Evolutionary conservation across 2,888 invertebrate species (phyloP).

Genomic region (Megalurothrips usitatus): DNA sequence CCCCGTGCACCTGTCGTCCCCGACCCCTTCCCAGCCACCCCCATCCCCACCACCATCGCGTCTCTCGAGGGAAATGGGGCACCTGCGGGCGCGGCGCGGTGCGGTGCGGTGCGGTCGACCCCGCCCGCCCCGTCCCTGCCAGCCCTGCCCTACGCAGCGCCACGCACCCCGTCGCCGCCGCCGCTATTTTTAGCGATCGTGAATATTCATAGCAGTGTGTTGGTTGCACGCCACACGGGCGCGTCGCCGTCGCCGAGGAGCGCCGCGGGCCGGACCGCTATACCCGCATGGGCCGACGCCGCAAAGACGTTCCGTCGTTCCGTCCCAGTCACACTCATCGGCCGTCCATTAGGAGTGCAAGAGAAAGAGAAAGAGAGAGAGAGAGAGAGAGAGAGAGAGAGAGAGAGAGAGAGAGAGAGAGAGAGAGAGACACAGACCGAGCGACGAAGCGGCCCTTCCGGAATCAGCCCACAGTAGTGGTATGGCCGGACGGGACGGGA

Average conservation of each 20-base stretch:
- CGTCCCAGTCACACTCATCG: no score
- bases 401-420: no score
- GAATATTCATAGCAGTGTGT: constrained; percentile 19
- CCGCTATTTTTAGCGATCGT: constrained; percentile 17
- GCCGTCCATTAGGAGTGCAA: not conserved
- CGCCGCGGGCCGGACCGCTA: not conserved
- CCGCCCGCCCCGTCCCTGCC: not conserved
- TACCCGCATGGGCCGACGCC: not conserved
- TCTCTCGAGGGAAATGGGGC: not conserved
- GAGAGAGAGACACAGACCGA: no score
- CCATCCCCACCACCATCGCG: not conserved
- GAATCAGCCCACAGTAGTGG: no score
- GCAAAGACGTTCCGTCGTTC: not conserved
- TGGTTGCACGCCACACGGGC: not conserved
- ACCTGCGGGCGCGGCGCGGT: not conserved
- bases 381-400: not conserved
- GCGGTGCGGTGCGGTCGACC: not conserved
- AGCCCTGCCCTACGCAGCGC: not conserved
- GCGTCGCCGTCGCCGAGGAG: not conserved
- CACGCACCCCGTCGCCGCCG: not conserved
- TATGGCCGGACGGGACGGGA: not conserved
- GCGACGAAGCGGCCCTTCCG: no score
- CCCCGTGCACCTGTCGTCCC: no score
- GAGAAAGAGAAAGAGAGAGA: no score
- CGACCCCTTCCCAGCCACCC: no score